Base-by-base conservation (phyloP, 2,888 invertebrate species). In the Molorchus minor region DNA sequence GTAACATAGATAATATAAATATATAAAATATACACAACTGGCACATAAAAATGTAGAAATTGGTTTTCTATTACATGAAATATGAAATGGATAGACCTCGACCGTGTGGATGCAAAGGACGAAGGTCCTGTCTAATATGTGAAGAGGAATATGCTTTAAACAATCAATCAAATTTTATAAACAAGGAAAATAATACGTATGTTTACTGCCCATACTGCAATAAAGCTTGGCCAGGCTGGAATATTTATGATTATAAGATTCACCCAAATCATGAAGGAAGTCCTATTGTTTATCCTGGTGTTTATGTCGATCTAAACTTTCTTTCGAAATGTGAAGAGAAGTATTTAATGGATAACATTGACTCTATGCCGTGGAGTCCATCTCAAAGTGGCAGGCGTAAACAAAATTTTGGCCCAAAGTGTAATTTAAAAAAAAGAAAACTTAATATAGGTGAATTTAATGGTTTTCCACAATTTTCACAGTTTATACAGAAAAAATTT, bases 371-470 rank as follows among this genome's bases (percentile, higher is more conserved):
- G 0, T 99, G 98, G 98, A 89, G 91, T 67, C 82, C 85, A 30
- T 98, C 98, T 0, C 98, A 98, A 80, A 98, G 97, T 78, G 98
- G 98, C 0, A 85, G 98, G 51, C 86, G 94, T 57, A 99, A 99
- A 79, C 98, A 98, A 87, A 99, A 99, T 80, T 98, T 89, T 81
- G 99, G 99, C 0, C 99, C 99, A 0, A 98, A 97, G 82, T 96
- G 97, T 7, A 99, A 99, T 81, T 99, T 99, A 79, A 98, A 97
- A 77, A 95, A 94, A 79, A 88, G 88, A 70, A 96, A 94, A 80
- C 80, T 97, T 4, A 88, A 86, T 60, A 70, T 86, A 13, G 93
- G 91, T 0, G 80, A 83, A n/a, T 98, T 98, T 77, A 81, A 84
- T 36, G 97, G 99, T 0, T 94, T 97, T 80, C 98, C 98, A 0